Base-by-base conservation (phyloP, 2,113 vertebrate genomes). In the Lampris incognitus region DNA sequence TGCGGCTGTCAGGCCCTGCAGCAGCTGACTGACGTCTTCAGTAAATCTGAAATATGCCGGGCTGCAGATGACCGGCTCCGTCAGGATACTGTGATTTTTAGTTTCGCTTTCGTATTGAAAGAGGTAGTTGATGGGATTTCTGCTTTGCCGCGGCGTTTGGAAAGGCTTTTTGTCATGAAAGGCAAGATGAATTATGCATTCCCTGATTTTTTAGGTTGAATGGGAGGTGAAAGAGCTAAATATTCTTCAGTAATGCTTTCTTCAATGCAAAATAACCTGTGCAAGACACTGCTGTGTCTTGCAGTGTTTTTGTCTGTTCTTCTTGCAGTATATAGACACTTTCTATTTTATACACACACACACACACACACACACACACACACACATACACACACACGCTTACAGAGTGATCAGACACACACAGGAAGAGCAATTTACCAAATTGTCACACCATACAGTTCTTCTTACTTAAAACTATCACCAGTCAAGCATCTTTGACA, bases 401-500 rank as follows among this genome's bases (percentile, higher is more conserved):
- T 13, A 6, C 9, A 73, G 59, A 61, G 6, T 24, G 24, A 24
- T 24, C 24, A 24, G 24, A 24, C 24, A 24, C 24, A 24, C 24
- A 24, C 24, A 24, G 24, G 24, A 24, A 24, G 24, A 24, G 24
- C 24, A 24, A 24, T 24, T 24, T 0, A 24, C 24, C 24, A 24
- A 24, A 24, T 24, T 24, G 24, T 24, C 24, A 24, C 24, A 24
- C 24, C 24, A 24, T 24, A 24, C 24, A 24, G 24, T 24, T 6
- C 13, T 3, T 48, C 9, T 38, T 37, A 66, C 36, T 51, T 57
- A 63, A 61, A 74, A 60, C n/a, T 39, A 37, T 48, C n/a, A 78
- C 76, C 72, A 67, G 44, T 85, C 59, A 76, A 44, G 72, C 66
- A 51, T 38, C 49, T 50, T 55, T n/a, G 59, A 81, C 72, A 71